Conservation (phyloP, 2,797 vertebrate genomes). For the Anniella stebbinsi region DNA sequence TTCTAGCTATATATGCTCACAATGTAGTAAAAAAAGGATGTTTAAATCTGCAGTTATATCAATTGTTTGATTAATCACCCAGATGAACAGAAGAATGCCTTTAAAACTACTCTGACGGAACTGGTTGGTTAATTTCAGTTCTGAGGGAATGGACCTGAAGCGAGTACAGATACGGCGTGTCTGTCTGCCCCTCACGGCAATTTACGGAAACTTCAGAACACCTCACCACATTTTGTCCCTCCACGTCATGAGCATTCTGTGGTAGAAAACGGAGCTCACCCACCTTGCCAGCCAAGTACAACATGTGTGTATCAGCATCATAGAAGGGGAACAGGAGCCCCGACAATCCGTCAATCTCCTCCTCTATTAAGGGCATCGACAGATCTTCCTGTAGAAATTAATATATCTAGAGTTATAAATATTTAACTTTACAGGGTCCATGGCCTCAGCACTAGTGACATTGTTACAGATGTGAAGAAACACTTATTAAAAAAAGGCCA, state of each 20-base stretch:
- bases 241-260: too few species aligned
- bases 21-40: too few species aligned
- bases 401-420: not conserved
- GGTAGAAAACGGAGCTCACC: too few species aligned
- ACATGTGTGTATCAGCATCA: constrained; percentile 96
- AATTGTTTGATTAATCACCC: not conserved
- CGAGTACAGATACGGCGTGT: too few species aligned
- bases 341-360: constrained; percentile 97
- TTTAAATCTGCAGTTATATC: not conserved
- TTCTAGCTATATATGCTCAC: not conserved
- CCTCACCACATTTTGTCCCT: not conserved
- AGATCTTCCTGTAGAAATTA: constrained; percentile 88
- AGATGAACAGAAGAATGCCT: not conserved
- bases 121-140: not conserved
- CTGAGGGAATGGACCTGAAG: not conserved
- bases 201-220: not conserved
- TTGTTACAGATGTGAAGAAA: too few species aligned
- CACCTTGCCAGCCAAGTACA: constrained; percentile 98
- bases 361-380: constrained; percentile 93
- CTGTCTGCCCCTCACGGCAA: not conserved
- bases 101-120: not conserved
- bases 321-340: constrained; percentile 97
- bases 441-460: too few species aligned
- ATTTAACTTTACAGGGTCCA: too few species aligned
- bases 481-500: too few species aligned